Base-by-base conservation (phyloP, 2,888 invertebrate genomes). In the Conus canariensis region DNA sequence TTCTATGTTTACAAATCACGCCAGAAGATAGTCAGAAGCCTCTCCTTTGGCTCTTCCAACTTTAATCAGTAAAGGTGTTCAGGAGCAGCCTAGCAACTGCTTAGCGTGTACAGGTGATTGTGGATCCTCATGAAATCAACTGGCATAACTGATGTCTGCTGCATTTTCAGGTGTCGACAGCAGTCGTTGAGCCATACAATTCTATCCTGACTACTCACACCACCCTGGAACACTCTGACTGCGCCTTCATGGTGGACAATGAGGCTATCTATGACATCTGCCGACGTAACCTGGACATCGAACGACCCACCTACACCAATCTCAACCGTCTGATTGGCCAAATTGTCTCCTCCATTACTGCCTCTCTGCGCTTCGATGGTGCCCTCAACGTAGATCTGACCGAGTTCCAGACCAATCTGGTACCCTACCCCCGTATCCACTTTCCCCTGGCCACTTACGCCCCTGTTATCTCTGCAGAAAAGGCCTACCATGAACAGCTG, bases 161-260 rank as follows among this genome's bases (percentile, higher is more conserved):
- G 16, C 16, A n/a, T n/a, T 74, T 7, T 74, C 64, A 86, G 85
- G 58, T 87, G 64, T 74, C 88, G 14, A 88, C 88, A 19, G 88
- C 88, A 60, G 88, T 88, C 83, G 88, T 88, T 4, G 88, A 88
- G 67, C 88, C 88, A n/a, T 88, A 88, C 83, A 88, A 88, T 82
- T 88, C 88, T 22, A 88, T 88, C 82, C 67, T 88, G 83, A 88
- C 88, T 45, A 88, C 88, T 59, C 88, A 88, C 83, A 88, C 88
- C 83, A 88, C 88, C 82, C 88, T 88, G 83, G 88, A 99, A 96
- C 99, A 99, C 97, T 98, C 98, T 0, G 98, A 99, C 97, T 99
- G 99, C 96, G 98, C 99, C 99, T 99, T 99, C 97, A 99, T 99
- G 99, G 98, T 97, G 87, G 99, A 99, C 97, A 99, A 99, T 95